These are phyloP conservation scores for Pseudochirops corinnae DNA, from an alignment of 2,797 vertebrate species.

Conservation along the genomic window DNA sequence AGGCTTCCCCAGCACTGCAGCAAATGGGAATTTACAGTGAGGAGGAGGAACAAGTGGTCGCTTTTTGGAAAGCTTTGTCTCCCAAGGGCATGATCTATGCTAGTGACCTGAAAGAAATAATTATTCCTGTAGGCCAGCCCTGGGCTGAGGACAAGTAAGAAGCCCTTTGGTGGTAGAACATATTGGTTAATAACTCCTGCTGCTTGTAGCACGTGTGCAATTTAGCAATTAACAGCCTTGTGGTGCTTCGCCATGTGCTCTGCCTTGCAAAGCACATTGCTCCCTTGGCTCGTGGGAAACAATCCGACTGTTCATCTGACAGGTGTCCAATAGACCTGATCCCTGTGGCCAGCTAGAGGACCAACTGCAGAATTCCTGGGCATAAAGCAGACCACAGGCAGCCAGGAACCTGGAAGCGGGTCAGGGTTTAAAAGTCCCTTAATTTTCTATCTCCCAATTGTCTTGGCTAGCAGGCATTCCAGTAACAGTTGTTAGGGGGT, in stretches of 20 bases:
- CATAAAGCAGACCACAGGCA: background rate
- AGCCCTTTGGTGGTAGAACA: background rate
- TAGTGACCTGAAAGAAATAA: background rate
- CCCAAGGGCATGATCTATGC: background rate
- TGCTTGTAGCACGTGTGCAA: background rate
- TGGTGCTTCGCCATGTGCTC: background rate
- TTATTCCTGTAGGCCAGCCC: background rate
- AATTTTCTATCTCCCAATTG: background rate
- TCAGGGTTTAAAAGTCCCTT: background rate
- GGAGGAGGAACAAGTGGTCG: background rate
- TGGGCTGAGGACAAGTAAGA: background rate
- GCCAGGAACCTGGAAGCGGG: background rate
- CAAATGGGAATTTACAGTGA: background rate
- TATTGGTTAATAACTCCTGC: background rate
- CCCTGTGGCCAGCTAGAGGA: background rate
- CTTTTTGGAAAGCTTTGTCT: background rate
- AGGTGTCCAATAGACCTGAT: background rate
- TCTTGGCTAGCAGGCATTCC: background rate
- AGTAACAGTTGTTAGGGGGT: background rate
- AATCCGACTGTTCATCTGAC: background rate
- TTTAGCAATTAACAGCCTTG: background rate
- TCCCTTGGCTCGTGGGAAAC: background rate
- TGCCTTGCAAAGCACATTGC: background rate
- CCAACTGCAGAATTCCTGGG: background rate
- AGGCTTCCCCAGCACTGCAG: background rate